Conservation (phyloP, 1,140 invertebrate genomes). For the Drosophila arizonae region DNA sequence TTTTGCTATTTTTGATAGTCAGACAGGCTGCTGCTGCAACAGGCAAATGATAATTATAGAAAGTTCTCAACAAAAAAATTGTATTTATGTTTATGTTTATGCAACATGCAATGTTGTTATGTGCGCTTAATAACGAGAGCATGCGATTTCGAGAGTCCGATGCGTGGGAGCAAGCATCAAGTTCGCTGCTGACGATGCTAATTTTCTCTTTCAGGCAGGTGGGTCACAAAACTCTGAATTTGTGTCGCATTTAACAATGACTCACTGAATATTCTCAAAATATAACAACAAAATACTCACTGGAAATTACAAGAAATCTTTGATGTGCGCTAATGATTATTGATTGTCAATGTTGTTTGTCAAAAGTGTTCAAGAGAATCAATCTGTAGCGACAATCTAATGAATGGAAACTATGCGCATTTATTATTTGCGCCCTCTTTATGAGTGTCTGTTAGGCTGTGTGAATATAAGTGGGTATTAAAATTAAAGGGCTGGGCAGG, state of each 20-base stretch:
- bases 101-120: slow-evolving; percentile 65
- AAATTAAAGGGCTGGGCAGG: not conserved
- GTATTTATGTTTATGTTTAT: slow-evolving; percentile 59
- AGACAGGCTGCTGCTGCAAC: slow-evolving; percentile 20
- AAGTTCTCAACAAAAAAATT: slow-evolving; percentile 44
- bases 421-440: slow-evolving; percentile 35
- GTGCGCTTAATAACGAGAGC: slow-evolving; percentile 51
- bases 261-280: slow-evolving; percentile 33
- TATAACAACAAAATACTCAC: not conserved
- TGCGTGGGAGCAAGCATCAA: slow-evolving; percentile 66
- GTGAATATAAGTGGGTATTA: slow-evolving; percentile 2
- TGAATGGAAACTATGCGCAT: slow-evolving; percentile 41
- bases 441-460: slow-evolving; percentile 17
- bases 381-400: slow-evolving; percentile 29
- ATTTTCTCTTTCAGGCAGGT: slow-evolving; percentile 13
- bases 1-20: slow-evolving; percentile 62
- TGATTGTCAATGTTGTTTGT: slow-evolving; percentile 63
- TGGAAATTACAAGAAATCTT: slow-evolving; percentile 22
- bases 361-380: slow-evolving; percentile 39
- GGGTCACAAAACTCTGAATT: slow-evolving; percentile 10
- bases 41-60: slow-evolving; percentile 72
- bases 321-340: slow-evolving; percentile 61
- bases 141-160: slow-evolving; percentile 23
- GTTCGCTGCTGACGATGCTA: slow-evolving; percentile 36
- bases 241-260: slow-evolving; percentile 41